Percentiles rank a stretch among this genome's conserved stretches.
phyloP scores from a whole-genome alignment of 2,113 vertebrate genomes.

The Forbesichthys papilliferus region DNA sequence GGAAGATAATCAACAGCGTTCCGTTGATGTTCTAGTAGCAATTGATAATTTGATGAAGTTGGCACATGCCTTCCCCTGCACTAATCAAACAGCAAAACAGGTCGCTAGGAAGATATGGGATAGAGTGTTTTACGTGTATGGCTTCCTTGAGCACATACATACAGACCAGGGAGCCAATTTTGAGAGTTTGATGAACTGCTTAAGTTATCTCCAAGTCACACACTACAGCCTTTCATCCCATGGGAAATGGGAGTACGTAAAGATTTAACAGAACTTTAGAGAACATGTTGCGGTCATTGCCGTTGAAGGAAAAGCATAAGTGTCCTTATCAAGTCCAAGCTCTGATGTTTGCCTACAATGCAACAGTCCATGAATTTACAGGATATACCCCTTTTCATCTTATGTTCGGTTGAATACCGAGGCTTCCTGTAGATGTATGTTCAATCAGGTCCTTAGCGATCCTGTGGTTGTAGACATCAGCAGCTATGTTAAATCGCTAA shows the following conservation, averaged over 20 bases:
- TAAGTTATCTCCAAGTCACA: conserved; percentile 5
- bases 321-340: too few species aligned
- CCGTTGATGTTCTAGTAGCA: conserved; percentile 6
- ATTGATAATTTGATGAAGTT: background rate
- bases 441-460: too few species aligned
- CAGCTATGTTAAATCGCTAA: too few species aligned
- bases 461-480: too few species aligned
- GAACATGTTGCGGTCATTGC: too few species aligned
- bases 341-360: too few species aligned
- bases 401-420: background rate
- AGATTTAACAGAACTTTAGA: background rate
- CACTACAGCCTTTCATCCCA: conserved; percentile 8
- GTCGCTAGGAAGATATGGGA: background rate
- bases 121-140: too few species aligned
- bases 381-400: too few species aligned
- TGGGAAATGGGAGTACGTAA: conserved; percentile 18
- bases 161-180: conserved; percentile 1
- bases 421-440: conserved; percentile 8
- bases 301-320: too few species aligned
- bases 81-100: conserved; percentile 8
- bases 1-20: background rate
- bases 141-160: too few species aligned
- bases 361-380: too few species aligned
- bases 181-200: conserved; percentile 10
- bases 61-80: background rate